These are phyloP conservation scores for Albula glossodonta DNA, from an alignment of 2,113 vertebrate genomes.

Conservation along the genomic window DNA sequence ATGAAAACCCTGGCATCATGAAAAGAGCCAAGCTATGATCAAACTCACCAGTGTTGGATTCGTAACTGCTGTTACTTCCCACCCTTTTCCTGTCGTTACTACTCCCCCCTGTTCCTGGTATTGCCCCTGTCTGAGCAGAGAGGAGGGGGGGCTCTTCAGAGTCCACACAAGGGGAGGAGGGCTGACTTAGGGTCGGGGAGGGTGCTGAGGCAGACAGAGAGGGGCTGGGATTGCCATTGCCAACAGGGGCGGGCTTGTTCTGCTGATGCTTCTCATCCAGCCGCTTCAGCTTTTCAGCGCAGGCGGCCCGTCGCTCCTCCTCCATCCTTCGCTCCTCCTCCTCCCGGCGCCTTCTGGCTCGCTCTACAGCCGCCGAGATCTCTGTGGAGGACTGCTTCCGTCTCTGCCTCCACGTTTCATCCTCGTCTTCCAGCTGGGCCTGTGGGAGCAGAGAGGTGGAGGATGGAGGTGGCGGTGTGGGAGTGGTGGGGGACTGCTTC, in stretches of 20 bases:
- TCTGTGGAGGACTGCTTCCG: conserved; percentile 86
- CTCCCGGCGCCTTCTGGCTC: conserved; percentile 84
- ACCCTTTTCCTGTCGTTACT: conserved; percentile 57
- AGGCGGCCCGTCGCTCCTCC: conserved; percentile 87
- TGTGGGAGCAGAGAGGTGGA: conserved; percentile 28
- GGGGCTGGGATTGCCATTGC: conserved; percentile 59
- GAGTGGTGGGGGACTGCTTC: conserved; percentile 18
- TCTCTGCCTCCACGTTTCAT: conserved; percentile 90
- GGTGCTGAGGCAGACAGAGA: conserved; percentile 62
- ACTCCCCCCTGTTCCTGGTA: conserved; percentile 52
- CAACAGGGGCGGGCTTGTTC: conserved; percentile 48
- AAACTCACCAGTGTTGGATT: conserved; percentile 72
- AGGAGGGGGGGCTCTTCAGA: conserved; percentile 64
- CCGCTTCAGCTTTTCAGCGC: conserved; percentile 87
- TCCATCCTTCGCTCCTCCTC: conserved; percentile 91
- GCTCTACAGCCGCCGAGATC: conserved; percentile 86
- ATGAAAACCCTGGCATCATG: too few relatives aligned
- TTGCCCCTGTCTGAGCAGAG: conserved; percentile 39
- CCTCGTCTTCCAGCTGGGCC: conserved; percentile 79
- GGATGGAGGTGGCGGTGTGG: conserved; percentile 45
- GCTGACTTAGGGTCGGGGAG: conserved; percentile 71
- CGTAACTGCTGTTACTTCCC: conserved; percentile 79
- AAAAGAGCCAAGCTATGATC: neutral
- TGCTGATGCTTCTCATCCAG: conserved; percentile 81
- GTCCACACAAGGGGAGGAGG: conserved; percentile 71